Base-by-base conservation (phyloP, 2,888 invertebrate genomes). In the Aelia acuminata region DNA sequence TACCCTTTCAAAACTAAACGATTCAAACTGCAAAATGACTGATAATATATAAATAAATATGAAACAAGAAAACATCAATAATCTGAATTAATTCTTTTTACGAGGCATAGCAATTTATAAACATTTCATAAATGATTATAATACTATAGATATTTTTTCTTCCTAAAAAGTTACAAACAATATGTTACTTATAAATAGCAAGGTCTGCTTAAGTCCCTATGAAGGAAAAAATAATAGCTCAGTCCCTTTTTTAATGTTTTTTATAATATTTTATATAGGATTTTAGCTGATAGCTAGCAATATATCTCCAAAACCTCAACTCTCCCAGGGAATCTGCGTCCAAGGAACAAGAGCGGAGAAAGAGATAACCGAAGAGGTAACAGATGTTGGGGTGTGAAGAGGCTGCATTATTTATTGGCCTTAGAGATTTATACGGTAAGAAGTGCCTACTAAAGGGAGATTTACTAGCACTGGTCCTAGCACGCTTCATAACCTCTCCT, bases 341-440 rank as follows among this genome's bases (percentile, higher is more conserved):
- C 57, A 31, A 26, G 57, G 57, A 57, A 57, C 57, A 57, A 57
- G 57, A 26, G 0, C 26, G 11, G n/a, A 57, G 57, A 26, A 57
- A 57, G 57, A 75, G 75, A 75, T 39, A 75, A 39, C 39, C 35
- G 26, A 75, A 75, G 39, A 43, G 75, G 75, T 39, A 75, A 75
- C 75, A 75, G 75, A 75, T 75, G 75, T 75, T 43, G 39, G 75
- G 75, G 75, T 43, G 75, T 39, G 39, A 75, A 75, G 75, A 75
- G 75, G 75, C 22, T 75, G 39, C 75, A 75, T 75, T 75, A 75
- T 75, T 75, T 75, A 75, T 75, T 43, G 39, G 39, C 75, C 75
- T 75, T 75, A 1, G 20, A 75, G 75, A 75, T 75, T 75, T 75
- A 75, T 75, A 75, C 39, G 20, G 75, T 39, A 43, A 75, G 75